Evolutionary conservation across 2,113 vertebrate genomes (phyloP).

Genomic region (Cricetomys ansorgei): DNA sequence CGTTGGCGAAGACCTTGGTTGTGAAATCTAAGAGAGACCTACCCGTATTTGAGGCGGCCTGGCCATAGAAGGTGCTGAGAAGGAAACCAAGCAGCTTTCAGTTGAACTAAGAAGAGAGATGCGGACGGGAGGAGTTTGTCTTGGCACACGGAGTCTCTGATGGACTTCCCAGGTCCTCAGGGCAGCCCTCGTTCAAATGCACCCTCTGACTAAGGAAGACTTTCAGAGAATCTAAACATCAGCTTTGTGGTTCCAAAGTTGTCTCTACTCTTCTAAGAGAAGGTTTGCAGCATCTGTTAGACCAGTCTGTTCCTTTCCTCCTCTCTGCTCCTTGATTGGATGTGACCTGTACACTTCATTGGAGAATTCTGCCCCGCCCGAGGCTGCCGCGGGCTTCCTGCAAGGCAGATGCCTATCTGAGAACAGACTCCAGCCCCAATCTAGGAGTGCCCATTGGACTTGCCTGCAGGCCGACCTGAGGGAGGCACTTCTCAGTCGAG

Average conservation of each 20-base stretch:
- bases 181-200: fast-evolving
- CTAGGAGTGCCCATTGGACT: background rate
- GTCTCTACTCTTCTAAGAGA: background rate
- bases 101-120: fast-evolving
- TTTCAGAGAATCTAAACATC: background rate
- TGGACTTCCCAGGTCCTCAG: fast-evolving
- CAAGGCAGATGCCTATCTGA: background rate
- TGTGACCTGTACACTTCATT: background rate
- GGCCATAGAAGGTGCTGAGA: background rate
- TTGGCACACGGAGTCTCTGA: fast-evolving
- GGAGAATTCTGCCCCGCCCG: background rate
- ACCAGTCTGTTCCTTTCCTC: fast-evolving
- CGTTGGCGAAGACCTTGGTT: background rate
- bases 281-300: fast-evolving
- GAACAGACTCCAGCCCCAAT: background rate
- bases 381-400: background rate
- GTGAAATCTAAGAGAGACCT: background rate
- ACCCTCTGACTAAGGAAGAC: background rate
- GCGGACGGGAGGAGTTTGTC: fast-evolving
- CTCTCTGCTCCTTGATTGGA: background rate
- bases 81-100: background rate
- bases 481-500: background rate
- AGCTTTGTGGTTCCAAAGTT: background rate
- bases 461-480: background rate
- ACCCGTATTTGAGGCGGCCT: background rate